Evolutionary conservation across 64 coral and sea anemone genomes (phyloP), one percentile per base, ranked within the genome.

Genomic region (Montipora sp.): DNA sequence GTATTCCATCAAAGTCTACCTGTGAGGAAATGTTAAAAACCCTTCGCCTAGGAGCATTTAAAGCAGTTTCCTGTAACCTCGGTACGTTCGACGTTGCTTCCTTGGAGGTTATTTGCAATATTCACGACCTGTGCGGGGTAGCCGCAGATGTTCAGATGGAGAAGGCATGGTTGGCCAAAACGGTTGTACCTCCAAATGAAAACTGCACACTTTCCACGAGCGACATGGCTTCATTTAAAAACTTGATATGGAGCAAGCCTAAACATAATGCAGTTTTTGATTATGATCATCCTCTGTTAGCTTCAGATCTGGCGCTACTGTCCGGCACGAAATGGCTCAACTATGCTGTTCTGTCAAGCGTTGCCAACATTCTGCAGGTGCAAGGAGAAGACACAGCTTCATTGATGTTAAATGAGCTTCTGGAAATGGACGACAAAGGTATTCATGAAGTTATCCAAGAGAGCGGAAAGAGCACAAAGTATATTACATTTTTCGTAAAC

Each of bases 341-440:
- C 51, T 46, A 69, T 44, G 21, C 59, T 73, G 49, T 92, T 47
- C 47, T 92, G 18, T 9, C 55, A 46, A 24, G 49, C 13, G 19
- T 83, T 75, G 80, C 70, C 20, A 51, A 92, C 4, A 60, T 84
- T 43, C 12, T 89, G 36, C 87, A 89, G 48, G 48, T 18, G 21
- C 47, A 77, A 44, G 57, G 14, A 9, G 59, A 5, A 12, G 21
- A 58, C 7, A 89, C 87, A 60, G 49, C 73, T 77, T 70, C 18
- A 49, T 48, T 92, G n/a, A 92, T 92, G 72, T 58, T 92, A 13
- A 92, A 86, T 78, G 81, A 92, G 45, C 27, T 92, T 50, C 36
- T 92, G 8, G 13, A 75, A 67, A 92, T 92, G 81, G 70, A 92
- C 21, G 73, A 44, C 48, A 59, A 92, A 48, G 21, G 20, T n/a